Evolutionary conservation across 1,140 invertebrate genomes (phyloP).

Genomic region (Psilanteris sp.): DNA sequence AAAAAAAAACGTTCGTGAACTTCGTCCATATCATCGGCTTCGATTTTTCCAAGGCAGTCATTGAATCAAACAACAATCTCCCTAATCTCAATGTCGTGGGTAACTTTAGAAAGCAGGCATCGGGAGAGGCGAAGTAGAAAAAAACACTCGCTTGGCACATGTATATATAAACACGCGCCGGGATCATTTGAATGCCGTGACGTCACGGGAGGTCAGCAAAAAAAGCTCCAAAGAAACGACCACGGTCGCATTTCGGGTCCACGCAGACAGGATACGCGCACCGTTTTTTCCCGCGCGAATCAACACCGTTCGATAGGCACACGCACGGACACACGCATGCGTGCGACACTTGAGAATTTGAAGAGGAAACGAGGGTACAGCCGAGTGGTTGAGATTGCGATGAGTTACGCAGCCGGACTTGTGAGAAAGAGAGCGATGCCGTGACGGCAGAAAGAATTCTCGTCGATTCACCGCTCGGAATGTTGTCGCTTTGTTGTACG

Average conservation of each 20-base stretch:
- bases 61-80: conserved; percentile 3
- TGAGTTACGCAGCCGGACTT: conserved; percentile 44
- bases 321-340: conserved; percentile 42
- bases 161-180: conserved; percentile 14
- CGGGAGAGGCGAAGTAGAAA: conserved; percentile 6
- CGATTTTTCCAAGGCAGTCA: no score
- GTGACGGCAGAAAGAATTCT: conserved; percentile 5
- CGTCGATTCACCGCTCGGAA: background rate
- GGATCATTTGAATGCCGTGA: conserved; percentile 25
- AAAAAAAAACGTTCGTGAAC: no score
- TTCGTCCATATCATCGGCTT: no score
- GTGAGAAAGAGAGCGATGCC: conserved; percentile 11
- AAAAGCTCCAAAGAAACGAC: conserved; percentile 18
- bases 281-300: conserved; percentile 63
- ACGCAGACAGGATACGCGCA: conserved; percentile 58
- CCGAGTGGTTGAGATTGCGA: conserved; percentile 30
- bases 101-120: conserved; percentile 29
- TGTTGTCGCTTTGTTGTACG: background rate
- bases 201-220: conserved; percentile 42
- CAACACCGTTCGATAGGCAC: conserved; percentile 56
- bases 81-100: conserved; percentile 6
- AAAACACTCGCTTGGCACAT: conserved; percentile 8
- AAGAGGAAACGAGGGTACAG: conserved; percentile 54
- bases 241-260: conserved; percentile 32
- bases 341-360: conserved; percentile 62